A percentile compares a stretch with the other conserved stretches of the same genome.
Evolutionary conservation across 2,113 vertebrate genomes (phyloP).

Genomic region (Oreochromis niloticus): DNA sequence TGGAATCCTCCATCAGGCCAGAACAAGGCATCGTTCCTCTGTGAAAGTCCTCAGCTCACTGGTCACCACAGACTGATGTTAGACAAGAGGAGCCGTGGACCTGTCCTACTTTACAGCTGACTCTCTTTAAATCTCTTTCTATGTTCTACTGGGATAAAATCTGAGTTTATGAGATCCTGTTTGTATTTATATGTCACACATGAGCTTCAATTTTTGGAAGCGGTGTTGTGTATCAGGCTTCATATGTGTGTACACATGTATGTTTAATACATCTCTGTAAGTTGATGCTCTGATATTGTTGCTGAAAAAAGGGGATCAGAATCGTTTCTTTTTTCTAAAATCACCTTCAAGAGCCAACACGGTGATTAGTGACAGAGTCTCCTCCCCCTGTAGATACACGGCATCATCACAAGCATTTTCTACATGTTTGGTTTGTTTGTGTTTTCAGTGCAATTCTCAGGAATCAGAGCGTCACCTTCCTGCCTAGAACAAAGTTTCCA

Average conservation of each 20-base stretch:
- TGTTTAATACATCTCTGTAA: neutral
- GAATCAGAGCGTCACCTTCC: neutral
- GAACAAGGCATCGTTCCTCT: neutral
- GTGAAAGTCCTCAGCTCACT: neutral
- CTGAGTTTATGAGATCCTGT: neutral
- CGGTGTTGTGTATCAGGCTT: neutral
- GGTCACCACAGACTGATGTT: neutral
- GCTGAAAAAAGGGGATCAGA: neutral
- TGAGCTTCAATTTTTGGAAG: neutral
- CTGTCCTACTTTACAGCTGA: neutral
- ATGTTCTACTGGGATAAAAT: neutral
- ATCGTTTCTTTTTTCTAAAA: neutral
- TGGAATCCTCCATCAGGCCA: neutral
- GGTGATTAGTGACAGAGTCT: neutral
- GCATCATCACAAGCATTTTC: neutral
- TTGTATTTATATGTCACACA: neutral
- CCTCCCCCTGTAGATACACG: neutral
- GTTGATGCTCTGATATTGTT: neutral
- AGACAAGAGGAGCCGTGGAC: neutral
- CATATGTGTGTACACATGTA: neutral
- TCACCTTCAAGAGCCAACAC: neutral
- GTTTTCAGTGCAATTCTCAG: neutral
- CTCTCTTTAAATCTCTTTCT: neutral
- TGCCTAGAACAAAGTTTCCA: neutral
- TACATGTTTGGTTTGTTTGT: neutral